phyloP scores from a whole-genome alignment of 2,888 invertebrate genomes.

The Lypha dubia region DNA sequence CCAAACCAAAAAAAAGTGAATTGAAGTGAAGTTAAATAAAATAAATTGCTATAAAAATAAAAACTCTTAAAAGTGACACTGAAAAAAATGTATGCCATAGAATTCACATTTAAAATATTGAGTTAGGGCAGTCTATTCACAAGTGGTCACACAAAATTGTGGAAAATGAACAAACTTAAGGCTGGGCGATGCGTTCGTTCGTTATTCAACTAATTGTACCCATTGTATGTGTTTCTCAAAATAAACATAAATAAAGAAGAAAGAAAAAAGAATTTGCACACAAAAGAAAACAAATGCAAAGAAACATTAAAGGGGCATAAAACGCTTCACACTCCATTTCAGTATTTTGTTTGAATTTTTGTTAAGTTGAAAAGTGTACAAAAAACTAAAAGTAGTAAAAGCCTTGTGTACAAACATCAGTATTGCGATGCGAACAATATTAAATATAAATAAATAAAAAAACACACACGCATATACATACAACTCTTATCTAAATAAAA shows the following conservation, averaged over 20 bases:
- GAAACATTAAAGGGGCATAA: slow-evolving; percentile 13
- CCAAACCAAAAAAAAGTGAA: too few relatives aligned
- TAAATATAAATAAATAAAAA: slow-evolving; percentile 6
- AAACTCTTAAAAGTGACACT: too few relatives aligned
- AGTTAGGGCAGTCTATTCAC: not conserved
- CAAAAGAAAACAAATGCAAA: slow-evolving; percentile 5
- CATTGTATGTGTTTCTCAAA: slow-evolving; percentile 44
- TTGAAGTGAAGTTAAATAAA: too few relatives aligned
- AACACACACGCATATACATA: slow-evolving; percentile 1
- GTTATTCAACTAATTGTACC: not conserved
- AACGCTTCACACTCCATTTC: slow-evolving; percentile 57
- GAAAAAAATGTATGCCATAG: not conserved
- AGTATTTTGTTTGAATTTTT: slow-evolving; percentile 54
- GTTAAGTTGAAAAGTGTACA: slow-evolving; percentile 53
- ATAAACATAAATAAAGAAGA: slow-evolving; percentile 41
- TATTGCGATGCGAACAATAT: slow-evolving; percentile 20
- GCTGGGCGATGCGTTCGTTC: slow-evolving; percentile 20
- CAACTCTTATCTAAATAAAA: slow-evolving; percentile 63
- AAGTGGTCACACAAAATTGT: not conserved
- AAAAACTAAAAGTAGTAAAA: slow-evolving; percentile 26
- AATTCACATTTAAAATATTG: not conserved
- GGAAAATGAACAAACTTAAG: slow-evolving; percentile 30
- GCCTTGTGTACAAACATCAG: not conserved
- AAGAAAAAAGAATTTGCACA: not conserved
- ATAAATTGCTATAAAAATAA: too few relatives aligned